Base-by-base conservation (phyloP, 2,113 vertebrate species). In the Lycaon pictus region DNA sequence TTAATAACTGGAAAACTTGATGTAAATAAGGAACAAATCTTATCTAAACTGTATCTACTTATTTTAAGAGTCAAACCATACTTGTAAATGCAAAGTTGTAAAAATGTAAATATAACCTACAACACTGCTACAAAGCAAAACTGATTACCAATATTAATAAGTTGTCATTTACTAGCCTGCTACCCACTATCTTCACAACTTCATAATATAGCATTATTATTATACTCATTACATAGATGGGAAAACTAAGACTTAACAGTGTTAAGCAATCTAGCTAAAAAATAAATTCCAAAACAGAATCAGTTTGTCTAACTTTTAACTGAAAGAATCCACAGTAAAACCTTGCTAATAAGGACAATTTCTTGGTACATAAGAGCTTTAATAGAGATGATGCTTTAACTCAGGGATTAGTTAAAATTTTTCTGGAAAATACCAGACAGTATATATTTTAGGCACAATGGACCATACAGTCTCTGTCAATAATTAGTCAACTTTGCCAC, bases 1-100 rank as follows among this genome's bases (percentile, higher is more conserved):
- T 63, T 90, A 88, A 58, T 84, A 92, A 86, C 29, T 86, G 22
- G 72, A 89, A 96, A 86, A 82, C 6, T 29, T 76, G 90, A 60
- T 7, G 7, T 43, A 43, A 72, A 90, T 88, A 82, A 96, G 27
- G 65, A 81, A 86, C 23, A 95, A 86, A 86, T 27, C 56, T 48
- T 56, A 82, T 35, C 56, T 63, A 62, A n/a, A 62, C 13, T 84
- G 55, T 12, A 11, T 55, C 10, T 37, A 69, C 32, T 62, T 27
- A 72, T 43, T 87, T 62, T 15, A 56, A 88, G 29, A 87, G 27
- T 95, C 74, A 82, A 82, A 67, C 7, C 22, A 62, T 72, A 80
- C 10, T 29, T 63, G 29, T 20, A 84, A 94, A 71, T 25, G 17
- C 20, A 72, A 56, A 71, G 53, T 71, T 51, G 7, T 35, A 79